Evolutionary conservation across 92 coral and sea anemone genomes (phyloP).

Genomic region (Umimayanthus chanpuru): DNA sequence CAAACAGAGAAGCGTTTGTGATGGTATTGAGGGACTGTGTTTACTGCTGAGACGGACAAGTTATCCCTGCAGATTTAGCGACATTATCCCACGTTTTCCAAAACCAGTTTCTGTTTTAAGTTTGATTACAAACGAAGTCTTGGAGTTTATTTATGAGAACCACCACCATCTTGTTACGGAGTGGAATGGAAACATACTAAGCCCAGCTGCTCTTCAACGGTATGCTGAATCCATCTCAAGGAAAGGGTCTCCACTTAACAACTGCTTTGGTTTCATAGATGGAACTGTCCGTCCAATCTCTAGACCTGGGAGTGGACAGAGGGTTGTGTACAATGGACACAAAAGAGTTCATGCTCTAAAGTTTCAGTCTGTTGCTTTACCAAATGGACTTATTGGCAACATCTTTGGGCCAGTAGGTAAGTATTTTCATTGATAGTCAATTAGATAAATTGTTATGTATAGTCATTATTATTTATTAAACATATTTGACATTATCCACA

Average conservation of each 20-base stretch:
- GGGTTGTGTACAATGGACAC: not conserved
- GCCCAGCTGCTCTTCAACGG: not conserved
- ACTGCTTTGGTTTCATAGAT: not conserved
- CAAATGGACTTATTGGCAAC: not conserved
- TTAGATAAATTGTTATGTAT: not conserved
- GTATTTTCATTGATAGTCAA: not conserved
- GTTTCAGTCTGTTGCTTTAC: not conserved
- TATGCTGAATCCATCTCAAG: conserved; percentile 5
- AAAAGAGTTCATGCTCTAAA: too few species aligned
- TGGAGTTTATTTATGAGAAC: not conserved
- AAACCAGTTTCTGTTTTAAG: not conserved
- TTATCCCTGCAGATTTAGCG: not conserved
- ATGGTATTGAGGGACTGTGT: too few species aligned
- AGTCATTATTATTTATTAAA: not conserved
- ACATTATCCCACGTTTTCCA: not conserved
- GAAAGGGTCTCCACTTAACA: not conserved
- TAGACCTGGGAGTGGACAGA: conserved; percentile 6
- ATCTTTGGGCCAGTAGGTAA: conserved; percentile 12
- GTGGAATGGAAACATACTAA: not conserved
- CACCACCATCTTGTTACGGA: not conserved
- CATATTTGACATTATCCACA: not conserved
- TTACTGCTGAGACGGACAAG: not conserved
- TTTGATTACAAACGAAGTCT: not conserved
- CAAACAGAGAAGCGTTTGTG: too few species aligned
- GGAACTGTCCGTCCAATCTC: conserved; percentile 1